Evolutionary conservation across 2,888 invertebrate genomes (phyloP), one percentile per base, ranked within the genome.

Genomic region (Calameuta filiformis): DNA sequence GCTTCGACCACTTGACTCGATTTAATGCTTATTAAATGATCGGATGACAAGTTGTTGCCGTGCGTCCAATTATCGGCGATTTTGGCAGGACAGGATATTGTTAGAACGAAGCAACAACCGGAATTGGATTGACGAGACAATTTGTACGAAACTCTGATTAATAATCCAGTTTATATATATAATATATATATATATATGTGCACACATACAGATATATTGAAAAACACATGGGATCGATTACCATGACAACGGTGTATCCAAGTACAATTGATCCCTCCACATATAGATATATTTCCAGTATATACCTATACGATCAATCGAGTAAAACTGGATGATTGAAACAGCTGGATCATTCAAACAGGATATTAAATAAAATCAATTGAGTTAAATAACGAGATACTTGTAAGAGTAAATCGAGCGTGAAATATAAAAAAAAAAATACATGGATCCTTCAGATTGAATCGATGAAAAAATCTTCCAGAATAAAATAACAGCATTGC

Each of bases 1-100:
- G 23, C 56, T 81, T 84, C 81, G 83, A 77, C 81, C 85, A 85
- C 83, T 85, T 84, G 83, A 82, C 82, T 82, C 84, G 85, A 84
- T 84, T 84, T 82, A 82, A 81, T 74, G 82, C 6, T 56, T 56
- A 56, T 56, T 56, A 56, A 82, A 80, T 81, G 77, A 81, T 77
- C 74, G 78, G 81, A 79, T 75, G 81, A 78, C 77, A 75, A 75
- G 23, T 71, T 71, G 71, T 34, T 31, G 78, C 69, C 76, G 40
- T 75, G 69, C 69, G 73, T 30, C 71, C 74, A 75, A 78, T 76
- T 76, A 75, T 78, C 75, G 30, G 68, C 68, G 76, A 68, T 23
- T 31, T 12, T 71, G 71, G 34, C 31, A 34, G 31, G 12, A 33
- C 71, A 31, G 71, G 71, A 71, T 71, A 71, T 71, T 71, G 71